These are phyloP conservation scores for Diadegma fenestrale DNA, from an alignment of 2,888 invertebrate genomes.

Conservation along the genomic window DNA sequence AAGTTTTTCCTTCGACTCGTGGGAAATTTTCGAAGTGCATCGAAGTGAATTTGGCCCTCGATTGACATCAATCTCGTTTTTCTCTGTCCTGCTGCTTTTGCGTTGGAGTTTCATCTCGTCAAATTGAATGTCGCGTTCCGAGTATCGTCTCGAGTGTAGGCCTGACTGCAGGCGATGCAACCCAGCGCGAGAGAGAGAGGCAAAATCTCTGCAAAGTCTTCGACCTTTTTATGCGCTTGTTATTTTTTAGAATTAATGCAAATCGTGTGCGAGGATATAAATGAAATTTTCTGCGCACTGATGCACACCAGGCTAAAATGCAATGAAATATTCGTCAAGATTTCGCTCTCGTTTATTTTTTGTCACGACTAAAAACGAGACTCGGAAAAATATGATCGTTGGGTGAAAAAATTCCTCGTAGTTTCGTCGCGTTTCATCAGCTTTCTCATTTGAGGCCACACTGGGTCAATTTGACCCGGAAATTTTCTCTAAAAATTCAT, in stretches of 20 bases:
- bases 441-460: too few species aligned
- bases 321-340: conserved; percentile 31
- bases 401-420: neutral
- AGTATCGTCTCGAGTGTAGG: conserved; percentile 31
- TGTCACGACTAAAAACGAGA: conserved; percentile 12
- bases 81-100: neutral
- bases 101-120: conserved; percentile 20
- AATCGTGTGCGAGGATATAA: conserved; percentile 33
- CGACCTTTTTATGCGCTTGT: conserved; percentile 35
- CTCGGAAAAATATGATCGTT: conserved; percentile 13
- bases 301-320: conserved; percentile 3
- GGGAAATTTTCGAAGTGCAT: neutral
- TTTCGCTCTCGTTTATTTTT: neutral
- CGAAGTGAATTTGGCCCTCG: neutral
- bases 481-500: too few species aligned
- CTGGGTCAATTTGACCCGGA: too few species aligned
- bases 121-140: conserved; percentile 29
- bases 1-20: neutral
- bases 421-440: neutral
- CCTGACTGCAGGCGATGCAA: neutral
- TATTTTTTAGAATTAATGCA: conserved; percentile 39
- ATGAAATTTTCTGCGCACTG: conserved; percentile 31
- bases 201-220: conserved; percentile 37
- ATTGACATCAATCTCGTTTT: neutral
- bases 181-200: conserved; percentile 1